phyloP scores from a whole-genome alignment of 1,140 invertebrate species.

The Lasioglossum baleicum region DNA sequence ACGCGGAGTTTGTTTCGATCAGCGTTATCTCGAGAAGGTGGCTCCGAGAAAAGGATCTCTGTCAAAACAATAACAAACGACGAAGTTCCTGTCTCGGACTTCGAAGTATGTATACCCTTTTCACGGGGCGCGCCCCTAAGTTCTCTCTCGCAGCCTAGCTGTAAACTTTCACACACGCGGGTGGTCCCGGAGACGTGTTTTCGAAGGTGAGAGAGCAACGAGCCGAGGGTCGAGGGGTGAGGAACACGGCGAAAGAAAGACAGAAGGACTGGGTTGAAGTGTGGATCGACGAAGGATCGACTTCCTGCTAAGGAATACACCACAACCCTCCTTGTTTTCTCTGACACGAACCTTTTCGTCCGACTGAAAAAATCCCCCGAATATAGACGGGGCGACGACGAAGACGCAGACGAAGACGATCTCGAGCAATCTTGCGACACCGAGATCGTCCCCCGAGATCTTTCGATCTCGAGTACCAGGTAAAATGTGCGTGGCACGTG shows the following conservation, averaged over 20 bases:
- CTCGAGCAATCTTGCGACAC: conserved; percentile 32
- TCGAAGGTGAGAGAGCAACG: conserved; percentile 16
- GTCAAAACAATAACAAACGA: too few species aligned
- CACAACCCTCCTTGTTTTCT: conserved; percentile 27
- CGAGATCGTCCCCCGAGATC: conserved; percentile 42
- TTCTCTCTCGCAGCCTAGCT: conserved; percentile 22
- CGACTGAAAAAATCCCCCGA: conserved; percentile 4
- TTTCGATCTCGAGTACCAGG: conserved; percentile 20
- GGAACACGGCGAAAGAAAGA: conserved; percentile 19
- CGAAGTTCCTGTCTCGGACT: background rate
- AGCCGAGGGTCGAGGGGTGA: background rate
- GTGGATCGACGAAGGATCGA: conserved; percentile 44
- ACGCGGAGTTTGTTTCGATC: background rate
- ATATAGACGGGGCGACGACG: background rate
- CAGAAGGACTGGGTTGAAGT: conserved; percentile 9
- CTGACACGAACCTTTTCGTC: conserved; percentile 11
- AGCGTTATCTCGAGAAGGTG: background rate
- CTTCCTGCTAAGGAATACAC: conserved; percentile 42
- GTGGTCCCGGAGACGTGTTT: conserved; percentile 58
- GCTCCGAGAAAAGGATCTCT: too few species aligned
- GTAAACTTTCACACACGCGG: conserved; percentile 64
- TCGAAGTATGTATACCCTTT: conserved; percentile 7
- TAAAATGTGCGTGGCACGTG: conserved; percentile 57
- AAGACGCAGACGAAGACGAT: background rate
- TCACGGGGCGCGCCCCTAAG: background rate